Base-by-base conservation (phyloP, 2,113 vertebrate species). In the Sturnira hondurensis region DNA sequence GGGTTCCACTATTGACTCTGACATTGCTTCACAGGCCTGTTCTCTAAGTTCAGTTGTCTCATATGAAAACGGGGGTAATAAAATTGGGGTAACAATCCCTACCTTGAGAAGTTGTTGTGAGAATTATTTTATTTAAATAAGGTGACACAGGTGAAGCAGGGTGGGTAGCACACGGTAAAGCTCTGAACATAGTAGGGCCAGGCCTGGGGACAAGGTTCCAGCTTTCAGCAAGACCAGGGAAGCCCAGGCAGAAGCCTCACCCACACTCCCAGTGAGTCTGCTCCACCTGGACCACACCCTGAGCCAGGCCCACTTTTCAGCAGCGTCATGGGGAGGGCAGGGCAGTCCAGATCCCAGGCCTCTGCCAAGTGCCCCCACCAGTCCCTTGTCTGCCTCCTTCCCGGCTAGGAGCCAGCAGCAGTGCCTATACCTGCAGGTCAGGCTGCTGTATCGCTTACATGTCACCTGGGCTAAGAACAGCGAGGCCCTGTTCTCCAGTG, bases 391-490 rank as follows among this genome's bases (percentile, higher is more conserved):
- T 67, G 74, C 45, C 86, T 96, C 74, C 68, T 94, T 68, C 91
- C 94, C 38, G 10, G 54, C 67, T 43, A 78, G 93, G 73, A 96
- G 89, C 94, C 17, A 0, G 84, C 5, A 0, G 94, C 17, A 45
- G 92, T 1, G 54, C 92, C 93, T 73, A 33, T 92, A 94, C 96
- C 91, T 97, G 91, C 70, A 63, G 93, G 94, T 95, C 86, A 95
- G 95, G 82, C 74, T 2, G 26, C 92, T 91, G 83, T 93, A 97
- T 97, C 89, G 0, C 86, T 98, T 98, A 97, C 97, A 88, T 92
- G 86, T 94, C 94, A 97, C 90, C 94, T 95, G 95, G 71, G 56
- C 91, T 91, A 91, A 97, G 95, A 97, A 97, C 97, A 97, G 97
- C 86, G 12, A 94, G 89, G 96, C 96, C 96, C 97, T 98, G 97